Evolutionary conservation across 2,888 invertebrate species (phyloP).

Genomic region (Andrena bicolor): DNA sequence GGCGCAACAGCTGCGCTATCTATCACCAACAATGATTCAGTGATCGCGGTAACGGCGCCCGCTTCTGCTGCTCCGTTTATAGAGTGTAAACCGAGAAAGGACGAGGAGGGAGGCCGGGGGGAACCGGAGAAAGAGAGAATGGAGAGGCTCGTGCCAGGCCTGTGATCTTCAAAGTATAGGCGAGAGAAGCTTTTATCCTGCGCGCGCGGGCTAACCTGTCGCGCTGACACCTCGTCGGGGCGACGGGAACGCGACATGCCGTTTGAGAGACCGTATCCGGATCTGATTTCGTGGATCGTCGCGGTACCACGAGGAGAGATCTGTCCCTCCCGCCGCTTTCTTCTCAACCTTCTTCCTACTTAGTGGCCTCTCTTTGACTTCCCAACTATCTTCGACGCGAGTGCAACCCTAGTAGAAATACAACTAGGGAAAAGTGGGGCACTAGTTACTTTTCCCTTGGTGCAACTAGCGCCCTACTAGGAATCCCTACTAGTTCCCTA

Average conservation of each 20-base stretch:
- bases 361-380: no score
- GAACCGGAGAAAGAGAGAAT: slow-evolving; percentile 51
- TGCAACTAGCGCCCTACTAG: no score
- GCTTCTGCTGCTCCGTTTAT: slow-evolving; percentile 79
- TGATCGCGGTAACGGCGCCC: slow-evolving; percentile 79
- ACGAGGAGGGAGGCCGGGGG: slow-evolving; percentile 41
- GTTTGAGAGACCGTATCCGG: slow-evolving; percentile 60
- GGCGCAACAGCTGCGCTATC: slow-evolving; percentile 83
- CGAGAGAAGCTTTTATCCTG: slow-evolving; percentile 74
- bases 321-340: background rate
- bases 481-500: no score
- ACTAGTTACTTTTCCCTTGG: no score
- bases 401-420: no score
- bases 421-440: no score
- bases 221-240: slow-evolving; percentile 50
- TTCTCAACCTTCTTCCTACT: background rate
- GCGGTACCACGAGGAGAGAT: background rate
- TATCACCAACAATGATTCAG: slow-evolving; percentile 84
- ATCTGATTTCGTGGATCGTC: slow-evolving; percentile 58
- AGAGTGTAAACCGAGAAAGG: slow-evolving; percentile 76
- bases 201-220: slow-evolving; percentile 62
- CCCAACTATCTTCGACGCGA: no score
- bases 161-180: slow-evolving; percentile 81
- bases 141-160: slow-evolving; percentile 70
- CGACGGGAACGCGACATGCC: slow-evolving; percentile 37